phyloP scores from a whole-genome alignment of 2,888 invertebrate genomes.

The Cephalotes varians region DNA sequence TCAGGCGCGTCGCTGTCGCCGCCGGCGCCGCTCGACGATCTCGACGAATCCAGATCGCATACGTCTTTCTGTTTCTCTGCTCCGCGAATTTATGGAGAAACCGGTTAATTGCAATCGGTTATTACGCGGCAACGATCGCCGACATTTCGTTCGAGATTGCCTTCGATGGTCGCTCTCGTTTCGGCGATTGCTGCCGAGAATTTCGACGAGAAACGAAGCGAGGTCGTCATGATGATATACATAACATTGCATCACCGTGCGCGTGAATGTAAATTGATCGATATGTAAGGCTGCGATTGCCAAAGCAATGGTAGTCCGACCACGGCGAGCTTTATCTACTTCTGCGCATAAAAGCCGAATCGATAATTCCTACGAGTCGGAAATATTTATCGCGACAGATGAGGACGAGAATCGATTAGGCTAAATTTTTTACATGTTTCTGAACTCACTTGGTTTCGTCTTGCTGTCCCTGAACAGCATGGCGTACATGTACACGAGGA shows the following conservation, averaged over 20 bases:
- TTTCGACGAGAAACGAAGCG: conserved; percentile 17
- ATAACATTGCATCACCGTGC: neutral
- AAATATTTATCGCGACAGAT: conserved; percentile 10
- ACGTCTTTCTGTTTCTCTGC: conserved; percentile 83
- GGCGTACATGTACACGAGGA: conserved; percentile 94
- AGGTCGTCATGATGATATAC: neutral
- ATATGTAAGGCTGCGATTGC: conserved; percentile 16
- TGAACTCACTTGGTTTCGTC: conserved; percentile 85
- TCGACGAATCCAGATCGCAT: conserved; percentile 84
- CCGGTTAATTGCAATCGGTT: conserved; percentile 47
- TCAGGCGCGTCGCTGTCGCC: conserved; percentile 83
- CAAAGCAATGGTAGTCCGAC: conserved; percentile 1
- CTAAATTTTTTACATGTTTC: neutral
- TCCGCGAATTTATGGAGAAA: conserved; percentile 58
- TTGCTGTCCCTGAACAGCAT: conserved; percentile 90
- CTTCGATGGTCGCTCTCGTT: conserved; percentile 4
- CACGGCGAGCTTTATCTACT: neutral
- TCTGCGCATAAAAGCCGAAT: neutral
- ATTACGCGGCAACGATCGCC: neutral
- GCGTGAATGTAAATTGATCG: conserved; percentile 3
- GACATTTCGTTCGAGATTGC: neutral
- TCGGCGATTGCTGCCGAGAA: conserved; percentile 21
- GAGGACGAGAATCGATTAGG: neutral
- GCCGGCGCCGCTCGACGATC: conserved; percentile 83
- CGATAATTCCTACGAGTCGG: conserved; percentile 1